A percentile compares a stretch with the other conserved stretches of the same genome.
Conservation (phyloP, 2,797 vertebrate genomes). For the Gymnodraco acuticeps region DNA sequence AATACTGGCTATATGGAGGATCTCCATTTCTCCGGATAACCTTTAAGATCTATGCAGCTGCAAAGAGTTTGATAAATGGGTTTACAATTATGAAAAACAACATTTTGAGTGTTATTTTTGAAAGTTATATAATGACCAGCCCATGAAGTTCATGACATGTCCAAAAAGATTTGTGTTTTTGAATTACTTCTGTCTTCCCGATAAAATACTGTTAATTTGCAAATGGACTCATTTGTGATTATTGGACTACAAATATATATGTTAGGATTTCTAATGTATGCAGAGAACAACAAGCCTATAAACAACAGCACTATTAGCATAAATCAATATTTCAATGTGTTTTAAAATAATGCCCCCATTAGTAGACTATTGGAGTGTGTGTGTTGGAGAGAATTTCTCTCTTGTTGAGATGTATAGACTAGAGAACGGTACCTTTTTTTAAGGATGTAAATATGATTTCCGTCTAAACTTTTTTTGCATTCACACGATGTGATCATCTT, state of each 20-base stretch:
- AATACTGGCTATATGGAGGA: background rate
- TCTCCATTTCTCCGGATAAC: background rate
- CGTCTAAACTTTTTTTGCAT: background rate
- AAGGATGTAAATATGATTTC: constrained; percentile 5
- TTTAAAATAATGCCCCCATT: background rate
- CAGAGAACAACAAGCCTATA: background rate
- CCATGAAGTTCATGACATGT: background rate
- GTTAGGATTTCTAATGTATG: background rate
- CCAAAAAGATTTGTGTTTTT: background rate
- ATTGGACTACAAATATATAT: constrained; percentile 4
- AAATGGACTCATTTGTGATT: background rate
- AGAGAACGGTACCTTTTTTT: background rate
- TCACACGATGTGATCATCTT: constrained; percentile 8
- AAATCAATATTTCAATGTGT: background rate
- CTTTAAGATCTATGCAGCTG: constrained; percentile 17
- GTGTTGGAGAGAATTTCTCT: no score
- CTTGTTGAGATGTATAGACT: background rate
- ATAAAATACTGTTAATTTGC: background rate
- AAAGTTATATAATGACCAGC: background rate
- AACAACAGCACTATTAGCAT: background rate
- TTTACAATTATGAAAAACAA: background rate
- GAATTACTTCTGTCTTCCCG: background rate
- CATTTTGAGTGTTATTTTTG: background rate
- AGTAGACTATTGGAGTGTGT: background rate
- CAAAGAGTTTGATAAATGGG: constrained; percentile 14